These are phyloP conservation scores for Lepeophtheirus salmonis DNA, from an alignment of 1,140 invertebrate species.

Conservation along the genomic window DNA sequence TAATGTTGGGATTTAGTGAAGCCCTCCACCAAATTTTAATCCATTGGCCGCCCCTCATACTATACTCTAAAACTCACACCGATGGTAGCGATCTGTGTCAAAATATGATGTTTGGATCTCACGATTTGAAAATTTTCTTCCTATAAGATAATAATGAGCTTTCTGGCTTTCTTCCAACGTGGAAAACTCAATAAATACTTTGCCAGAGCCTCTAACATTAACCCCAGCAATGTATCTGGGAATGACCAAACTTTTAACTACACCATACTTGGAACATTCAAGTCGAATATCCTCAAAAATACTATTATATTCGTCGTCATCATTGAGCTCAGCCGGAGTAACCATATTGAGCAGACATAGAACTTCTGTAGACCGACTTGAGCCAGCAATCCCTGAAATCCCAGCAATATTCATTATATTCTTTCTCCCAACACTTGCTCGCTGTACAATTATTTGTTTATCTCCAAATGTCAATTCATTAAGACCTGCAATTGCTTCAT, in stretches of 20 bases:
- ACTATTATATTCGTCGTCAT: slow-evolving; percentile 99
- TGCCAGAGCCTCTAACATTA: slow-evolving; percentile 93
- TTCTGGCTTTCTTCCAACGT: slow-evolving; percentile 91
- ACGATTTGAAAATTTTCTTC: slow-evolving; percentile 92
- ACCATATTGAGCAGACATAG: slow-evolving; percentile 98
- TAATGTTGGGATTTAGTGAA: too few relatives aligned
- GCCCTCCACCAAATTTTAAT: too few relatives aligned
- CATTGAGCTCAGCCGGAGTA: slow-evolving; percentile 82
- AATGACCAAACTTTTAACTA: slow-evolving; percentile 83
- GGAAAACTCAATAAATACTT: slow-evolving; percentile 99
- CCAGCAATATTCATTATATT: slow-evolving; percentile 54
- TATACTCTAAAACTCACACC: slow-evolving; percentile 80
- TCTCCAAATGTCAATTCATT: slow-evolving; percentile 99
- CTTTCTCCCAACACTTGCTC: slow-evolving; percentile 84
- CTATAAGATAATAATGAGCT: slow-evolving; percentile 90
- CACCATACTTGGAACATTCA: slow-evolving; percentile 94
- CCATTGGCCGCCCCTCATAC: too few relatives aligned
- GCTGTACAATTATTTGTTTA: slow-evolving; percentile 93
- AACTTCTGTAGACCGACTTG: slow-evolving; percentile 84
- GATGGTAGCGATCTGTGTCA: slow-evolving; percentile 94
- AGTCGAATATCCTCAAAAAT: slow-evolving; percentile 96
- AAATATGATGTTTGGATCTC: slow-evolving; percentile 98
- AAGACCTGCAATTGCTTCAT: slow-evolving; percentile 48
- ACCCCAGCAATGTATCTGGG: slow-evolving; percentile 89
- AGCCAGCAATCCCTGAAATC: slow-evolving; percentile 60